phyloP scores from a whole-genome alignment of 2,797 vertebrate species.

The Labroides dimidiatus region DNA sequence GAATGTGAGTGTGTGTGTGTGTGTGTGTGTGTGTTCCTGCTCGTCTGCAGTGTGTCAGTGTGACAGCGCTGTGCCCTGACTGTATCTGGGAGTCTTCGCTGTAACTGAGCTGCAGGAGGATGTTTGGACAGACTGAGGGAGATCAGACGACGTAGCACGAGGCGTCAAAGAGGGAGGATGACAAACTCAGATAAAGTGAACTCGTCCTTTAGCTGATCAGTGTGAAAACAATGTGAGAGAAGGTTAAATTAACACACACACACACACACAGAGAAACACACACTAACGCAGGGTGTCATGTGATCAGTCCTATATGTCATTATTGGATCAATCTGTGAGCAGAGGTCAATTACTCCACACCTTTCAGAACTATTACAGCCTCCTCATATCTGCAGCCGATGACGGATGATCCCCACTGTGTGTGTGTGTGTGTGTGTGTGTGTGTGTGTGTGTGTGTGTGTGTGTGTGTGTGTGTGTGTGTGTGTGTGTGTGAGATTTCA shows the following conservation, averaged over 20 bases:
- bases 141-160: too few species aligned
- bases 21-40: conserved; percentile 6
- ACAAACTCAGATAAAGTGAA: not conserved
- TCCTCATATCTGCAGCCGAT: conserved; percentile 38
- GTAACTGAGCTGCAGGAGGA: conserved; percentile 27
- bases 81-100: conserved; percentile 3
- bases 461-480: conserved; percentile 4
- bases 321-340: conserved; percentile 39
- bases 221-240: conserved; percentile 5
- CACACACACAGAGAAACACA: not conserved
- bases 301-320: conserved; percentile 40
- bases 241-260: conserved; percentile 15
- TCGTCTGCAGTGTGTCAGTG: conserved; percentile 34
- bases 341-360: conserved; percentile 54
- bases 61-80: conserved; percentile 25
- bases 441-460: too few species aligned
- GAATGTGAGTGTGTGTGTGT: not conserved
- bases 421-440: conserved; percentile 5
- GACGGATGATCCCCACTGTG: conserved; percentile 24
- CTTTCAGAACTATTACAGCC: conserved; percentile 39
- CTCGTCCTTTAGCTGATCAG: conserved; percentile 31
- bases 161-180: not conserved
- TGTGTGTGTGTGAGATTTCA: conserved; percentile 18
- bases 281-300: not conserved
- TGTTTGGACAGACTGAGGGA: conserved; percentile 53